Percentiles rank a stretch among this genome's conserved stretches.
Conservation (phyloP, 1,140 invertebrate species). For the fruit fly (Drosophila melanogaster) region DNA sequence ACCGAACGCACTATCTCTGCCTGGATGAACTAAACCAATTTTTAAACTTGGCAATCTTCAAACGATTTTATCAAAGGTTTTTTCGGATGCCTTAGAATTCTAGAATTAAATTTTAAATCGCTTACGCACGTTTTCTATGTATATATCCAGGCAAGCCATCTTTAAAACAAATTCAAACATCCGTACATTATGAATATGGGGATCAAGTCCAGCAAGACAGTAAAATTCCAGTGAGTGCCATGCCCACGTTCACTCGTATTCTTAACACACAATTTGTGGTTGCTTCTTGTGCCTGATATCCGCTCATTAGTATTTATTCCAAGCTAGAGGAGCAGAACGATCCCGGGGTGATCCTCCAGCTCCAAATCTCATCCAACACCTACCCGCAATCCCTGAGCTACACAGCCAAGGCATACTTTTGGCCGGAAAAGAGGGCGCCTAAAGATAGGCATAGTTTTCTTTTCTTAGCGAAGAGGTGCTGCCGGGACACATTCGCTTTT, state of each 20-base stretch:
- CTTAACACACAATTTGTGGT: constrained; percentile 31
- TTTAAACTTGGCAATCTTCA: not conserved
- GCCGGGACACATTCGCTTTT: constrained; percentile 24
- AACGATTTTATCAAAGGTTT: not conserved
- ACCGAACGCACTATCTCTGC: not conserved
- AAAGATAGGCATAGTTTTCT: constrained; percentile 7
- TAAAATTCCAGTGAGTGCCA: not conserved
- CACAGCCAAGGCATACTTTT: constrained; percentile 11
- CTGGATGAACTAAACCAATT: not conserved
- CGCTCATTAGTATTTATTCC: constrained; percentile 51
- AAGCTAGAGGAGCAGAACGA: not conserved
- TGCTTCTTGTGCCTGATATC: constrained; percentile 44
- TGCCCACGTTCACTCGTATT: constrained; percentile 2
- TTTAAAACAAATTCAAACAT: not conserved
- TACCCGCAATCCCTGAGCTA: constrained; percentile 4
- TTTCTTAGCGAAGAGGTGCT: not conserved
- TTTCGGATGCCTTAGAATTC: not conserved
- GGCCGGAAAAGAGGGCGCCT: constrained; percentile 1
- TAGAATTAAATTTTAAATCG: not conserved
- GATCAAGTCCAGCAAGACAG: not conserved
- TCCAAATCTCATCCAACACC: not conserved
- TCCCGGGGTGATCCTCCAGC: not conserved
- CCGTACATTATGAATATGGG: too few species aligned
- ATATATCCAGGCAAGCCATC: not conserved
- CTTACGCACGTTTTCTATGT: too few species aligned